Evolutionary conservation across 2,797 vertebrate genomes (phyloP), one percentile per base, ranked within the genome.

Genomic region (Mionectes olivaceus): DNA sequence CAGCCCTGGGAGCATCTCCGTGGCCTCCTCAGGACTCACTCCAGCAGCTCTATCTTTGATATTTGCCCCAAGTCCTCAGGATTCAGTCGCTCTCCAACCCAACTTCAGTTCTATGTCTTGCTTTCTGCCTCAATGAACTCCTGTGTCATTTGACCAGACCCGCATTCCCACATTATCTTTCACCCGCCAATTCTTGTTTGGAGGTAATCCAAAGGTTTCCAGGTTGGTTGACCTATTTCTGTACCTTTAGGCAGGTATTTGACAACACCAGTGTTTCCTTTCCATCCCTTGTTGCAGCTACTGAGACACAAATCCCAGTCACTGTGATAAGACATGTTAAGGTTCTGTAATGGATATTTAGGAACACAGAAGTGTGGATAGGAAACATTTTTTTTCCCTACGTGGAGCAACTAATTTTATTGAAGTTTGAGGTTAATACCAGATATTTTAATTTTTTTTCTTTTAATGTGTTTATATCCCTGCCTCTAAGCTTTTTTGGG

Each of bases 1-100:
- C 49, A 86, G 17, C 56, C 21, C 25, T 14, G 0, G 6, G 25
- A 41, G 9, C 17, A 70, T 1, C 33, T 56, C 64, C 0, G 0
- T 27, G 41, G 7, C 4, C 22, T 78, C 49, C 33, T 63, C 64
- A 53, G 28, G 0, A 33, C 7, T 33, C 0, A 0, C 24, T 33
- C 44, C 53, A 27, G 7, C 44, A 44, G 46, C 7, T 16, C n/a
- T 19, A 8, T 28, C 30, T 65, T 24, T 39, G 52, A 41, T 49
- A 57, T 47, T 43, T 67, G 10, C 44, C 39, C n/a, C 1, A 0
- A 80, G 22, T 19, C 9, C 11, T 70, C 13, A 7, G 7, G 8
- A 37, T 53, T 53, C 25, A 28, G 10, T 7, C 50, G 13, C 25
- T 50, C 44, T 53, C 44, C 47, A 43, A 73, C 4, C 6, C 30